Conservation (phyloP, 2,113 vertebrate genomes). For the Apteryx mantelli region DNA sequence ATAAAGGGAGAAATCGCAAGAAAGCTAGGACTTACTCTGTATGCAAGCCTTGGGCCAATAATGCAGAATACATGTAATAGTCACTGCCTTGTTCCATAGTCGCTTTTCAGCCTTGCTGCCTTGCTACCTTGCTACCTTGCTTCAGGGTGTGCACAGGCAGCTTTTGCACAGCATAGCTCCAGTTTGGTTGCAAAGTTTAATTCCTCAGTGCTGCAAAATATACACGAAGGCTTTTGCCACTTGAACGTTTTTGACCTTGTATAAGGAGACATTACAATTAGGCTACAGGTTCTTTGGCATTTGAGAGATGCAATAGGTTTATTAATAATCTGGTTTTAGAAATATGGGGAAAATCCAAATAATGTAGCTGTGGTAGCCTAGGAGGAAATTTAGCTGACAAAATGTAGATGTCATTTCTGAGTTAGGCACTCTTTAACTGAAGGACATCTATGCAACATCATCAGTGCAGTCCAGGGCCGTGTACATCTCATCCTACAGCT, state of each 20-base stretch:
- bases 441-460: background rate
- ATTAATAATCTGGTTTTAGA: background rate
- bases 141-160: background rate
- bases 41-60: background rate
- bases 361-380: background rate
- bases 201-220: background rate
- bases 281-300: background rate
- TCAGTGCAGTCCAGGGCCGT: background rate
- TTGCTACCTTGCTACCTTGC: background rate
- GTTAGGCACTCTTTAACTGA: too few relatives aligned
- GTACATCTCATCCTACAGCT: background rate
- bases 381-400: background rate
- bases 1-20: constrained; percentile 15
- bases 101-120: background rate
- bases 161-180: background rate
- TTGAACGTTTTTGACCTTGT: background rate
- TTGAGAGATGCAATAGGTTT: background rate
- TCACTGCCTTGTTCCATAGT: background rate
- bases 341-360: background rate
- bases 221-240: background rate
- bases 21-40: background rate
- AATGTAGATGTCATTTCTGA: too few relatives aligned
- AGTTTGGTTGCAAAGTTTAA: background rate
- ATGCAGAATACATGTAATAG: background rate
- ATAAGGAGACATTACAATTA: background rate